Conservation (phyloP, 2,797 vertebrate genomes). For the Sardinella longiceps region DNA sequence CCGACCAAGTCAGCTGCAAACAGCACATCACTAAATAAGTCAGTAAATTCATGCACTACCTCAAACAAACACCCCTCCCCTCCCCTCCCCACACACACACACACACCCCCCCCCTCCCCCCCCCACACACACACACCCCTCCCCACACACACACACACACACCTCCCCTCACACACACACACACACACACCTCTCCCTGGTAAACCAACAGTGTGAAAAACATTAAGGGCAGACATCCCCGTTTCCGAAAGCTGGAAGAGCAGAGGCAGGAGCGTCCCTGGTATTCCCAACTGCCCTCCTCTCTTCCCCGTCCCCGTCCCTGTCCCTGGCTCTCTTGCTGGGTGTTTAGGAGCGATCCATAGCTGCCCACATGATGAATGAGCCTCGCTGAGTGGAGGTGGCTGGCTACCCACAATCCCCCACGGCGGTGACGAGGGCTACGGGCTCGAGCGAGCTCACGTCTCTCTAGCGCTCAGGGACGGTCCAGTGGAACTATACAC, state of each 20-base stretch:
- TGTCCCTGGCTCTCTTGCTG: not conserved
- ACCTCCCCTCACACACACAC: not conserved
- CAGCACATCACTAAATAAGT: not conserved
- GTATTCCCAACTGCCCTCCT: not conserved
- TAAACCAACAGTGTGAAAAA: not conserved
- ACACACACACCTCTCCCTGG: too few relatives aligned
- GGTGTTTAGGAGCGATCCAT: conserved; percentile 23
- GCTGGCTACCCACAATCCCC: conserved; percentile 12
- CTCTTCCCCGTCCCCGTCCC: not conserved
- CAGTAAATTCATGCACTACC: not conserved
- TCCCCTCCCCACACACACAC: not conserved
- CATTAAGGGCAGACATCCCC: not conserved
- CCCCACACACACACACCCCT: too few relatives aligned
- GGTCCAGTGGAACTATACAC: conserved; percentile 1
- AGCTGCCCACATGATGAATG: conserved; percentile 16
- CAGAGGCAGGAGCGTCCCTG: not conserved
- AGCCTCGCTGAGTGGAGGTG: not conserved
- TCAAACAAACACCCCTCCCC: not conserved
- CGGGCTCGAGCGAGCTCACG: not conserved
- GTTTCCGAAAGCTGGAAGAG: not conserved
- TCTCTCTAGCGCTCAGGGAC: not conserved
- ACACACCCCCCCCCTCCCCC: not conserved
- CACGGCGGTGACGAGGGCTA: not conserved
- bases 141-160: not conserved
- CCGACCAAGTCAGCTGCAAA: not conserved